phyloP scores from a whole-genome alignment of 1,140 invertebrate species.

The Planococcus citri region DNA sequence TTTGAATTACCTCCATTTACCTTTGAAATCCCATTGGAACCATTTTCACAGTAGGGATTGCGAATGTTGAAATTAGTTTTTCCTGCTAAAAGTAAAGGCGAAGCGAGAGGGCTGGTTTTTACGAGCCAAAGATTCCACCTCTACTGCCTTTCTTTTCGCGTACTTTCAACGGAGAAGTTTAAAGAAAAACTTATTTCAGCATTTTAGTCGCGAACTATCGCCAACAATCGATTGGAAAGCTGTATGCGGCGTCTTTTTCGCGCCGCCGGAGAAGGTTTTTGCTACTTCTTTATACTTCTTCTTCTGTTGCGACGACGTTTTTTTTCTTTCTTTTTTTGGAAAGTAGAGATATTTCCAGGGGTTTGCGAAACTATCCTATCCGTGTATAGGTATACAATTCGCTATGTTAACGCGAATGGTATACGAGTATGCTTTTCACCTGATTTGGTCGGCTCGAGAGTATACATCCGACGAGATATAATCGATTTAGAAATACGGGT shows the following conservation, averaged over 20 bases:
- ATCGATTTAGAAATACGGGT: too few species aligned
- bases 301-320: too few species aligned
- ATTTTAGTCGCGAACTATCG: background rate
- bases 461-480: too few species aligned
- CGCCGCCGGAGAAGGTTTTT: too few species aligned
- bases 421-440: too few species aligned
- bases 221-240: background rate
- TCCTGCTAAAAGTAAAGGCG: constrained; percentile 9
- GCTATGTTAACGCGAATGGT: too few species aligned
- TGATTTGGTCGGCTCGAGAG: too few species aligned
- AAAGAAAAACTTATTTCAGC: constrained; percentile 1
- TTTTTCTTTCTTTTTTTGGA: too few species aligned
- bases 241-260: background rate
- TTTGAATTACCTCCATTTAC: constrained; percentile 16
- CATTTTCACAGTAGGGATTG: constrained; percentile 17
- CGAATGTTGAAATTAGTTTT: constrained; percentile 20
- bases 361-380: too few species aligned
- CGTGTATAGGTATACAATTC: too few species aligned
- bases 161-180: background rate
- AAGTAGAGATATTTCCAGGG: too few species aligned
- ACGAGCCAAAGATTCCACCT: background rate
- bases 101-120: background rate
- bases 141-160: background rate
- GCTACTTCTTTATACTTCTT: too few species aligned
- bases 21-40: constrained; percentile 15